These are phyloP conservation scores for Lepidocolaptes lacrymiger DNA, from an alignment of 2,797 vertebrate genomes.

Conservation along the genomic window DNA sequence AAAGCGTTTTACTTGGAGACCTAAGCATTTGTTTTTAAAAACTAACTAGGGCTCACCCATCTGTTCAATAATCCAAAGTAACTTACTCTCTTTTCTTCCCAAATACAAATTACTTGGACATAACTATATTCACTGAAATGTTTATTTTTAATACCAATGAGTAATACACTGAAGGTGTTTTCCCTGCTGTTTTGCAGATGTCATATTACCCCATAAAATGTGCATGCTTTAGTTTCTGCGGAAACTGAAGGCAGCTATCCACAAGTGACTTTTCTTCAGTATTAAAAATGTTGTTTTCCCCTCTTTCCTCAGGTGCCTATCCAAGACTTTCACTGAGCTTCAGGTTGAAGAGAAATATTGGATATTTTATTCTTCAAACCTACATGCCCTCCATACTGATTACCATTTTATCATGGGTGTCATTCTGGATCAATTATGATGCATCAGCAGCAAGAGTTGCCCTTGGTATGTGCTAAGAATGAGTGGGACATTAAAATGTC, in stretches of 20 bases:
- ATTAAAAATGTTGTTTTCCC: background rate
- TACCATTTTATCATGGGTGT: constrained; percentile 98
- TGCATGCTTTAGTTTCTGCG: background rate
- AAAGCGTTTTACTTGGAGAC: constrained; percentile 2
- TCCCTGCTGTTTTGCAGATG: constrained; percentile 22
- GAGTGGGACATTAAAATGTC: constrained; percentile 26
- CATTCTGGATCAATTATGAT: constrained; percentile 99
- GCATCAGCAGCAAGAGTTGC: constrained; percentile 98
- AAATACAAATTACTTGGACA: background rate
- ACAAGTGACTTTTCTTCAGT: background rate
- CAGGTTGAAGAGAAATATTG: constrained; percentile 97
- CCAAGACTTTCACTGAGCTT: constrained; percentile 98
- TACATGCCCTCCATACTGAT: constrained; percentile 99
- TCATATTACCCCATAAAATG: background rate
- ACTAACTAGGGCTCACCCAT: background rate
- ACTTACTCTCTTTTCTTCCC: background rate
- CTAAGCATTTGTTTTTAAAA: constrained; percentile 22
- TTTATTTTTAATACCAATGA: background rate
- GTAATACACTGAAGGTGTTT: background rate
- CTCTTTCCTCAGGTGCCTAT: constrained; percentile 88
- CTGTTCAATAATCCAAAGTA: background rate
- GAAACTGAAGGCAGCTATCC: background rate
- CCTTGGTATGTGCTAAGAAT: constrained; percentile 86
- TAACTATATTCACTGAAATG: background rate
- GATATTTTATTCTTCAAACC: constrained; percentile 99